phyloP scores from a whole-genome alignment of 2,113 vertebrate species.

The Cnemophilus loriae region DNA sequence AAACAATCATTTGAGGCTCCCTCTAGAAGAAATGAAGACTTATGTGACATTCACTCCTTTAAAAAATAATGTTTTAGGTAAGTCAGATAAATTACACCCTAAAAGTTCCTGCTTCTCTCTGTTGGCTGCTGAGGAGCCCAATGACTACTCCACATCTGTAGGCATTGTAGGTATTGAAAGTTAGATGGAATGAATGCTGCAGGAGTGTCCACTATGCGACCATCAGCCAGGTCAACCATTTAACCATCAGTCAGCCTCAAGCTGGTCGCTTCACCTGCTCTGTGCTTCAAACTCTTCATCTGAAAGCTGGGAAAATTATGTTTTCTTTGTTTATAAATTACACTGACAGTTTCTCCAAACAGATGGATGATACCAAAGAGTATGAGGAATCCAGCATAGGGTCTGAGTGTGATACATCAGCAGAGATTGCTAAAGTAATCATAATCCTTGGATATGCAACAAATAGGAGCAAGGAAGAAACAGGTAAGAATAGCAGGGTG shows the following conservation, averaged over 20 bases:
- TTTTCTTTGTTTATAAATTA: not conserved
- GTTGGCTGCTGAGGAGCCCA: not conserved
- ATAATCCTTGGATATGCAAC: not conserved
- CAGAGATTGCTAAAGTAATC: not conserved
- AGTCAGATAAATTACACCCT: not conserved
- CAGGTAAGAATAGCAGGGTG: not conserved
- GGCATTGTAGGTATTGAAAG: not conserved
- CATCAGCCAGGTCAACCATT: not conserved
- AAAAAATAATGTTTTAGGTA: not conserved
- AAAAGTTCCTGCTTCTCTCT: not conserved
- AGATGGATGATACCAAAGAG: not conserved
- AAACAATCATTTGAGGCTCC: not conserved
- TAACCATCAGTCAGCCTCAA: not conserved
- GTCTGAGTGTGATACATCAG: not conserved
- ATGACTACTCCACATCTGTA: not conserved
- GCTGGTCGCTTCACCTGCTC: not conserved
- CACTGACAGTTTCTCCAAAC: not conserved
- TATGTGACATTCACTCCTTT: not conserved
- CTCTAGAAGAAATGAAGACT: not conserved
- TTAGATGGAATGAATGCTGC: not conserved
- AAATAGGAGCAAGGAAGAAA: not conserved
- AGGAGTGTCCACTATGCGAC: not conserved
- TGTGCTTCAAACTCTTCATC: not conserved
- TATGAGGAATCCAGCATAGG: not conserved
- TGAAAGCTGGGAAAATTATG: not conserved